Conservation (phyloP, 2,113 vertebrate genomes). For the Cephalopterus ornatus region DNA sequence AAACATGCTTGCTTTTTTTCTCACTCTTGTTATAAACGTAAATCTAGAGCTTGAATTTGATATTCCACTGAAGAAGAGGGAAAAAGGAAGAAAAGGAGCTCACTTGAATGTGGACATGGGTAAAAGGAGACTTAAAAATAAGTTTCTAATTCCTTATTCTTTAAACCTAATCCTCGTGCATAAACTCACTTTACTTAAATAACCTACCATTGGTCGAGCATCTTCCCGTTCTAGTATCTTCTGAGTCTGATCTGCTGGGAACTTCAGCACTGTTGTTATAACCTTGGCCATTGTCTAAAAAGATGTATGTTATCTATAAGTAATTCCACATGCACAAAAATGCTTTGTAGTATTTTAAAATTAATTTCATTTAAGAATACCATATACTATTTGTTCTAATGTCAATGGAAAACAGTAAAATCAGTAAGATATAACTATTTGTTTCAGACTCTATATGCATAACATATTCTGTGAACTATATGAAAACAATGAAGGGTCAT, state of each 20-base stretch:
- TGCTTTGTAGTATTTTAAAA: background rate
- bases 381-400: constrained; percentile 6
- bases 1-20: background rate
- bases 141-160: background rate
- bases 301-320: background rate
- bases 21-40: background rate
- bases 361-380: background rate
- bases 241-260: constrained; percentile 90
- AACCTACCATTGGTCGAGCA: constrained; percentile 82
- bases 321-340: background rate
- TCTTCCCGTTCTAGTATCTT: constrained; percentile 96
- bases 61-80: background rate
- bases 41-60: background rate
- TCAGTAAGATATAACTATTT: constrained; percentile 19
- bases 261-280: constrained; percentile 94
- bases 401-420: constrained; percentile 42
- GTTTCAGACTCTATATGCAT: background rate
- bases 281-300: constrained; percentile 98
- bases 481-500: background rate
- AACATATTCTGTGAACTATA: background rate
- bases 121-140: background rate
- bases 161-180: background rate
- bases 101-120: background rate
- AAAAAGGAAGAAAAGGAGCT: background rate
- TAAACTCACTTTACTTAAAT: background rate